Base-by-base conservation (phyloP, 1,140 invertebrate genomes). In the Ericerus pela region DNA sequence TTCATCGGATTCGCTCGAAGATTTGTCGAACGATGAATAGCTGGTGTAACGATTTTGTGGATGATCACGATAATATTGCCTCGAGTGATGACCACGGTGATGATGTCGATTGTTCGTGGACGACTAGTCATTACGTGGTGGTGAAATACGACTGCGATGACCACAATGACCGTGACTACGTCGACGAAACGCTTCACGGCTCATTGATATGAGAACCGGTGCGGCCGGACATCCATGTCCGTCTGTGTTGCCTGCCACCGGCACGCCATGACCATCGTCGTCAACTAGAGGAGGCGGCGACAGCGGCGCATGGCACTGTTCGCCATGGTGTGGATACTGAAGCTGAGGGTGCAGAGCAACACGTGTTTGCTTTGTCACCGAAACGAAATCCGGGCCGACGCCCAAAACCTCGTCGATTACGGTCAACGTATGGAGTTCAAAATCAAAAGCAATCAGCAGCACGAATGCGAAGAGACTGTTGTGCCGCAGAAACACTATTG, bases 301-400 rank as follows among this genome's bases (percentile, higher is more conserved):
- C 61, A 68, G 68, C 66, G 68, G 67, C 75, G 74, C 70, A 85
- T 85, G 82, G 83, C 84, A 74, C 79, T 86, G 61, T 86, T 86
- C 75, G 84, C 82, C 69, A 81, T 85, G 78, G 81, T 85, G 71
- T 85, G 82, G 82, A 72, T 85, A 68, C 71, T 85, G 68, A 79
- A 81, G 60, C 76, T 84, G 68, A 80, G 81, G 66, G 78, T 81
- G 58, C 81, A 82, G 67, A 77, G 84, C 69, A 80, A 79, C 67
- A 76, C 78, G 52, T 82, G 80, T 68, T 75, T 78, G 38, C 79
- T 79, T 60, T 82, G 79, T 68, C 73, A 74, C 55, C 76, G 76
- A 61, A 54, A 58, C 47, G 41, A 47, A 26, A 28, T 27, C 10
- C n/a, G 31, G 14, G 52, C 26, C 47, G 41, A 12, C 3, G 22